Percentiles rank a stretch among this genome's conserved stretches.
Evolutionary conservation across 2,797 vertebrate genomes (phyloP).

Genomic region (Moxostoma hubbsi): DNA sequence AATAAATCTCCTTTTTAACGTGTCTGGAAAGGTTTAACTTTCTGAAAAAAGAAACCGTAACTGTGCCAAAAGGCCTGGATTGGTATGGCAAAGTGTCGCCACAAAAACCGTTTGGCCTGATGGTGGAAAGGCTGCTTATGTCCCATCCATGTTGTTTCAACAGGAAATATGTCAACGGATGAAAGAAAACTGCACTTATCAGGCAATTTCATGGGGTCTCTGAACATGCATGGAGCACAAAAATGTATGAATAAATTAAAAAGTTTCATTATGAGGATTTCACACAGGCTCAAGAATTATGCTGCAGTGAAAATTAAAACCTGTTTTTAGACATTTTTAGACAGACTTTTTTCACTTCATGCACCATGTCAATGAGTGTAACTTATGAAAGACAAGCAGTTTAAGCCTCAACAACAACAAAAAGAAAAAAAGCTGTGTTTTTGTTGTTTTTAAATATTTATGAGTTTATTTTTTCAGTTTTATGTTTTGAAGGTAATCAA

Average conservation of each 20-base stretch:
- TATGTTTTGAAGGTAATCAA: slow-evolving; percentile 65
- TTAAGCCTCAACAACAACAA: neutral
- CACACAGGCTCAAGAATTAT: neutral
- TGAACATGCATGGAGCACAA: neutral
- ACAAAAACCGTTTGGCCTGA: too few relatives aligned
- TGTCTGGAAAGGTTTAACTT: too few relatives aligned
- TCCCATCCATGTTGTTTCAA: too few relatives aligned
- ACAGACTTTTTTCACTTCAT: neutral
- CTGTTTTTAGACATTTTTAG: neutral
- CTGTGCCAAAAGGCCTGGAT: neutral
- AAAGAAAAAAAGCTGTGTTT: slow-evolving; percentile 53
- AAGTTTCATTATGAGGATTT: slow-evolving; percentile 1
- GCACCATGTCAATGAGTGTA: neutral
- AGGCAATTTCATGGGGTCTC: too few relatives aligned
- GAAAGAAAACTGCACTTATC: too few relatives aligned
- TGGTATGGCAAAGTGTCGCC: too few relatives aligned
- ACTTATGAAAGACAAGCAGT: slow-evolving; percentile 23
- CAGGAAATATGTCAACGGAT: too few relatives aligned
- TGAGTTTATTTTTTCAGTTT: slow-evolving; percentile 59
- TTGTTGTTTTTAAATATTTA: slow-evolving; percentile 60
- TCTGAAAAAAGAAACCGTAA: too few relatives aligned
- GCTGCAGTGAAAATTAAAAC: neutral
- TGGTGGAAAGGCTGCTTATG: too few relatives aligned
- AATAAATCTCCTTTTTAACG: too few relatives aligned
- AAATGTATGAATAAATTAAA: neutral